Evolutionary conservation across 1,140 invertebrate species (phyloP).

Genomic region (Zophobas atratus): DNA sequence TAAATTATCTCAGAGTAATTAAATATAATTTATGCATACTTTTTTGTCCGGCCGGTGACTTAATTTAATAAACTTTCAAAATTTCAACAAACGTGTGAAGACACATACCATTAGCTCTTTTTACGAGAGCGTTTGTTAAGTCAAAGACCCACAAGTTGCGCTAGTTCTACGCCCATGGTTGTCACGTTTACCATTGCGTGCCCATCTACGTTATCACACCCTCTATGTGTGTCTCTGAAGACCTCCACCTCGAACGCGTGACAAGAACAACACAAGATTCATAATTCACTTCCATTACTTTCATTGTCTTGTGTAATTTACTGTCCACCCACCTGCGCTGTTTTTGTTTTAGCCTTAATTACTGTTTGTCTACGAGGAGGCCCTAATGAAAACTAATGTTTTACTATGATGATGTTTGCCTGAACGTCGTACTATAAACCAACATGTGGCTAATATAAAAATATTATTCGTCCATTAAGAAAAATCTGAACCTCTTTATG

Average conservation of each 20-base stretch:
- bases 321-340: constrained; percentile 34
- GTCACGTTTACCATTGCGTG: constrained; percentile 55
- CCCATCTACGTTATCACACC: constrained; percentile 48
- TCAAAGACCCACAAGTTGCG: background rate
- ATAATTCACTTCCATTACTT: constrained; percentile 55
- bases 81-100: constrained; percentile 14
- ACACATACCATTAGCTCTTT: background rate
- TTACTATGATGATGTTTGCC: constrained; percentile 11
- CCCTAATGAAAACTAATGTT: constrained; percentile 49
- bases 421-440: constrained; percentile 20
- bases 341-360: constrained; percentile 47
- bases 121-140: constrained; percentile 2
- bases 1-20: constrained; percentile 49
- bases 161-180: constrained; percentile 20
- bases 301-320: constrained; percentile 46
- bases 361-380: constrained; percentile 42
- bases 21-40: constrained; percentile 48
- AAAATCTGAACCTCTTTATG: background rate
- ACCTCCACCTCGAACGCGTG: constrained; percentile 50
- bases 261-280: constrained; percentile 58
- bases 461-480: constrained; percentile 26
- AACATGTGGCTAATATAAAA: constrained; percentile 45
- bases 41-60: constrained; percentile 21
- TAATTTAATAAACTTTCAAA: constrained; percentile 41
- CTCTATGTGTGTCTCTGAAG: constrained; percentile 52